phyloP scores from a whole-genome alignment of 1,140 invertebrate genomes.

The Meloidogyne chitwoodi region DNA sequence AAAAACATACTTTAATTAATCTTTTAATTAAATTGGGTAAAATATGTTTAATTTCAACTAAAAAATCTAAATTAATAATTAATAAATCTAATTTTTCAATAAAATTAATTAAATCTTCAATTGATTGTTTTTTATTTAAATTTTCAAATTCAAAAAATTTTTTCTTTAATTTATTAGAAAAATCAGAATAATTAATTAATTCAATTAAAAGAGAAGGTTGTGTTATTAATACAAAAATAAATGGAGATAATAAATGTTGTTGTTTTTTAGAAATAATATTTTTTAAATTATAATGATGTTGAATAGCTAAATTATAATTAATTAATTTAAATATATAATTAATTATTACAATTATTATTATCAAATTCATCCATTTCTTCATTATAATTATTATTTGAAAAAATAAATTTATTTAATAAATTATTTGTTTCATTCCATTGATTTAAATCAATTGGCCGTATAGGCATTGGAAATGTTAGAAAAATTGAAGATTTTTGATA shows the following conservation, averaged over 20 bases:
- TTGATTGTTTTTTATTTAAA: not conserved
- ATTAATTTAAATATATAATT: too few relatives aligned
- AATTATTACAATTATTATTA: not conserved
- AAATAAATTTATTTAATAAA: not conserved
- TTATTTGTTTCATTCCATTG: not conserved
- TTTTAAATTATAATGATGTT: not conserved
- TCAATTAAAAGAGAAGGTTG: conserved; percentile 15
- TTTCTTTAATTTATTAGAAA: conserved; percentile 6
- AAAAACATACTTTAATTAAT: not conserved
- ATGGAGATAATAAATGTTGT: not conserved
- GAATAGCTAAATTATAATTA: too few relatives aligned
- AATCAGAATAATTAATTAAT: conserved; percentile 6
- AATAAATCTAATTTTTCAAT: not conserved
- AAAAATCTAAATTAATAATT: conserved; percentile 11
- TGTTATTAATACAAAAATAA: conserved; percentile 7
- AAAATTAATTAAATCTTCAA: not conserved
- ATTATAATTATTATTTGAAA: not conserved
- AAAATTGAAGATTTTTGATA: not conserved
- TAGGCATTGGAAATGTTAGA: not conserved
- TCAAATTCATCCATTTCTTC: not conserved
- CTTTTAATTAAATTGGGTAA: not conserved
- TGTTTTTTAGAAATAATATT: not conserved
- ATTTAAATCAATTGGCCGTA: not conserved
- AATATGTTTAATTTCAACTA: not conserved
- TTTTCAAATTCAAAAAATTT: conserved; percentile 1